Evolutionary conservation across 1,140 invertebrate genomes (phyloP).

Genomic region (Hypothenemus hampei): DNA sequence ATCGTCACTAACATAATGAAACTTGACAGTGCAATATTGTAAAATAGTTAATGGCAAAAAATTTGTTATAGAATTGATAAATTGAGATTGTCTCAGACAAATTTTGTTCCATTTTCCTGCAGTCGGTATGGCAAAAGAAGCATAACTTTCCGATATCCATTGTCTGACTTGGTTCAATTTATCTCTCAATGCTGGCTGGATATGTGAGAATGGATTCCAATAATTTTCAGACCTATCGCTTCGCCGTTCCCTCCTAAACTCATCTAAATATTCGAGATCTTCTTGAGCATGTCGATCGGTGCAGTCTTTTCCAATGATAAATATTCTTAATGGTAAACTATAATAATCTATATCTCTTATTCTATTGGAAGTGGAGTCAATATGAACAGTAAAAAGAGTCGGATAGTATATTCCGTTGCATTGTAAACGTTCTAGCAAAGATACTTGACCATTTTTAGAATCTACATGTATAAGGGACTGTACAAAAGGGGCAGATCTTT

Average conservation of each 20-base stretch:
- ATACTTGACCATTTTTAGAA: slow-evolving; percentile 67
- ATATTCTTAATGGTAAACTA: slow-evolving; percentile 70
- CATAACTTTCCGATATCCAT: slow-evolving; percentile 78
- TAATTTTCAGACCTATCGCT: slow-evolving; percentile 25
- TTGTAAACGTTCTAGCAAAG: slow-evolving; percentile 62
- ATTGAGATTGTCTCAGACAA: slow-evolving; percentile 70
- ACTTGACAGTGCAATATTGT: slow-evolving; percentile 67
- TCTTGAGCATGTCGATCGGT: slow-evolving; percentile 53
- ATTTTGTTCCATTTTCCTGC: slow-evolving; percentile 71
- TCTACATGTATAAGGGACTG: slow-evolving; percentile 71
- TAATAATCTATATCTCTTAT: slow-evolving; percentile 77
- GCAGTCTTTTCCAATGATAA: slow-evolving; percentile 71
- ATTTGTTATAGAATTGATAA: slow-evolving; percentile 69
- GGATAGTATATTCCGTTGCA: slow-evolving; percentile 79
- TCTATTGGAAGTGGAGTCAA: slow-evolving; percentile 76
- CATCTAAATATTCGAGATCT: slow-evolving; percentile 48
- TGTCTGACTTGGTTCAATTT: slow-evolving; percentile 66
- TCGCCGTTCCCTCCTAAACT: slow-evolving; percentile 37
- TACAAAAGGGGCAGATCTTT: slow-evolving; percentile 76
- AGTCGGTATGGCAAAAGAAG: slow-evolving; percentile 76
- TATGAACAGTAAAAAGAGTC: slow-evolving; percentile 77
- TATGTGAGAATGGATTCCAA: slow-evolving; percentile 45
- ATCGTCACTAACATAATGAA: slow-evolving; percentile 71
- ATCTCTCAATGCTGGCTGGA: slow-evolving; percentile 52
- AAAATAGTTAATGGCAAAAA: slow-evolving; percentile 69